Base-by-base conservation (phyloP, 2,888 invertebrate species). In the Chalcosyrphus nemorum region DNA sequence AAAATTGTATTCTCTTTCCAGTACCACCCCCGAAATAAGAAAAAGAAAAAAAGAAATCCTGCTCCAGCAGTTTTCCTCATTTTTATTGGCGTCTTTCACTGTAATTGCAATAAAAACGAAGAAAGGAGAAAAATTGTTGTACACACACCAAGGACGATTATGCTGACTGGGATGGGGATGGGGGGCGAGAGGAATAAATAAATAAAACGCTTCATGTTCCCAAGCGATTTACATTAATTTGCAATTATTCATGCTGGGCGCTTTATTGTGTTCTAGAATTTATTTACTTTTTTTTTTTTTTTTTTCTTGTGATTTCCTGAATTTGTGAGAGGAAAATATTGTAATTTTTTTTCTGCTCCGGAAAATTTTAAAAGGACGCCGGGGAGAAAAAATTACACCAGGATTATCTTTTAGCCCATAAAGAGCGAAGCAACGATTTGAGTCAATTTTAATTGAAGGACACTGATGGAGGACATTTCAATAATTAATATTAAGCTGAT, bases 201-300 rank as follows among this genome's bases (percentile, higher is more conserved):
- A 71, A 74, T 75, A 80, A 80, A 84, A 84, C 52, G 74, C 52
- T 84, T 75, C 80, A 32, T 84, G 84, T 80, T 80, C 43, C 47
- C 59, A 41, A 50, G 59, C 80, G 84, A 84, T 84, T 84, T 84
- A 84, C 84, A 84, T 84, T 84, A 84, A 84, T 84, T 84, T 80
- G 84, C 84, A 84, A 84, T 84, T 80, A 84, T 84, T 84, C 84
- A 84, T 80, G 84, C 80, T 84, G 84, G 50, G 78, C 68, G 57
- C 63, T 75, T 80, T 84, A 84, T 80, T 80, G 61, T 84, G 74
- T 70, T 78, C 19, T 21, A 43, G 32, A 59, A 82, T 82, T 43
- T 65, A 59, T 61, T 43, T 72, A 41, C 52, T 84, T 76, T 72
- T 72, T 66, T 19, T 72, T 13, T 13, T 74, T 15, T 7, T 9